Base-by-base conservation (phyloP, 1,140 invertebrate species). In the Lordiphosa mommai region DNA sequence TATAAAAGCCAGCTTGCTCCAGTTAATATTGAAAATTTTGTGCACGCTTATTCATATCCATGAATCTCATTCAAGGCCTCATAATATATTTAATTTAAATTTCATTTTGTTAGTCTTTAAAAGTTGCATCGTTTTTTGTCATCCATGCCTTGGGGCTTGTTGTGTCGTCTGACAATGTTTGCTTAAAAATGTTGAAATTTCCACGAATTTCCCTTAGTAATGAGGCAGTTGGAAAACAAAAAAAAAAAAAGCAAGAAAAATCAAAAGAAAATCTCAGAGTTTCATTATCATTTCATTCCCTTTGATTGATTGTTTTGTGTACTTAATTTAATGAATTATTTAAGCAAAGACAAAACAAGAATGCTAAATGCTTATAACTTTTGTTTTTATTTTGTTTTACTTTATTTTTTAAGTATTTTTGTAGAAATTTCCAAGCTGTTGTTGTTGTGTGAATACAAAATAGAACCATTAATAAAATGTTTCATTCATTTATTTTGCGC, bases 271-370 rank as follows among this genome's bases (percentile, higher is more conserved):
- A 56, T 67, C 71, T 55, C 29, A 40, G 61, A 41, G 71, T 80
- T 82, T 82, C 61, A 74, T 80, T 80, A 82, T 71, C 71, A 48
- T 67, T 63, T 76, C 82, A 80, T 67, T 66, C 71, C 38, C 37
- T 61, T 74, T 80, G 76, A 80, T 80, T 80, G 76, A 80, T 80
- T 80, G 76, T 76, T 82, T 33, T 49, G 66, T 61, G 71, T 80
- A 80, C 76, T 80, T 80, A 80, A 80, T 82, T 80, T 80, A 80
- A 80, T 80, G 76, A 80, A 82, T 80, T 80, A 80, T 80, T 80
- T 82, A 82, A 72, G 61, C 61, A 76, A 74, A 71, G 44, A 50
- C 55, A 36, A 55, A 55, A 69, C 60, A 69, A 41, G 50, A 60
- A 64, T 52, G 34, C 58, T 37, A 57, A 74, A 67, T 67, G 76